Evolutionary conservation across 2,888 invertebrate genomes (phyloP).

Genomic region (Graphium colonna): DNA sequence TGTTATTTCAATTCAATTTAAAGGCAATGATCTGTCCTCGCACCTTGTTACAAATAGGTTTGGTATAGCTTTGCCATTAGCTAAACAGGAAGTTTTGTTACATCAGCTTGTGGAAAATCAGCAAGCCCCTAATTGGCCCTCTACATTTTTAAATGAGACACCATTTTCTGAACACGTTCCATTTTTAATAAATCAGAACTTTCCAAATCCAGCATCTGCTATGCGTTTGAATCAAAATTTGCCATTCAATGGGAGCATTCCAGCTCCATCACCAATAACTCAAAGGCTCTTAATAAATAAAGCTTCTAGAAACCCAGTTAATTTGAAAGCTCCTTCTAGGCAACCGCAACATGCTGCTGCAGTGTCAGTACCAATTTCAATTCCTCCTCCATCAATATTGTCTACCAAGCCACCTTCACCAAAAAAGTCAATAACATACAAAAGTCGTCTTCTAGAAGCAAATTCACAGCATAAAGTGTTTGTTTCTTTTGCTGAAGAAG

Average conservation of each 20-base stretch:
- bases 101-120: conserved; percentile 48
- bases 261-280: conserved; percentile 50
- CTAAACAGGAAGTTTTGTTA: conserved; percentile 68
- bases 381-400: conserved; percentile 31
- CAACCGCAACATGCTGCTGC: conserved; percentile 49
- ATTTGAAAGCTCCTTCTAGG: conserved; percentile 54
- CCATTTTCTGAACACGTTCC: conserved; percentile 63
- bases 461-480: conserved; percentile 83
- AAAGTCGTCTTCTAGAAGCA: conserved; percentile 66
- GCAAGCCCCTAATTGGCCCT: conserved; percentile 50
- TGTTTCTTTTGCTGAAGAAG: conserved; percentile 89
- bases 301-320: conserved; percentile 55
- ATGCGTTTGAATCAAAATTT: conserved; percentile 65
- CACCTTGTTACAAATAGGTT: conserved; percentile 65
- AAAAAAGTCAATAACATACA: conserved; percentile 75
- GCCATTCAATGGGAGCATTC: conserved; percentile 55
- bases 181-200: conserved; percentile 65
- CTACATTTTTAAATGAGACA: conserved; percentile 45
- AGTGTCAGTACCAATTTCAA: conserved; percentile 26
- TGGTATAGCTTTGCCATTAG: conserved; percentile 63
- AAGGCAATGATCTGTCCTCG: conserved; percentile 70
- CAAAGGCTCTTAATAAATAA: conserved; percentile 59
- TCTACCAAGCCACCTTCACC: conserved; percentile 48
- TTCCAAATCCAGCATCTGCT: conserved; percentile 68
- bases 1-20: conserved; percentile 69